A percentile compares a stretch with the other conserved stretches of the same genome.
Evolutionary conservation across 2,888 invertebrate species (phyloP).

Genomic region (Megamerina dolium): DNA sequence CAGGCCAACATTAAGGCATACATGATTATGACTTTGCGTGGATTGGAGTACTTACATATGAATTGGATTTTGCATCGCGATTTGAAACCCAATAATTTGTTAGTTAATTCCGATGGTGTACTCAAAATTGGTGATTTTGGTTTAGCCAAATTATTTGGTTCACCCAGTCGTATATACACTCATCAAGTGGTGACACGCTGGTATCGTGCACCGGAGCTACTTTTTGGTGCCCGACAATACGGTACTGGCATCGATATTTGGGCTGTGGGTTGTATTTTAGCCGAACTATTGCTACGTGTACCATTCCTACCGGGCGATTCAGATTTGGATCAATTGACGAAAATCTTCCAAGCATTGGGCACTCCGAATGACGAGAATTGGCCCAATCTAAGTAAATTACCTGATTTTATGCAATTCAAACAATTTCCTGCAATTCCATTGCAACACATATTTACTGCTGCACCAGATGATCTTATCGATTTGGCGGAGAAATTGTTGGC

Average conservation of each 20-base stretch:
- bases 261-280: slow-evolving; percentile 97
- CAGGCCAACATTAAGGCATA: slow-evolving; percentile 94
- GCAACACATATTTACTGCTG: slow-evolving; percentile 91
- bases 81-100: slow-evolving; percentile 96
- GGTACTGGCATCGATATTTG: slow-evolving; percentile 97
- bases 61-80: slow-evolving; percentile 98
- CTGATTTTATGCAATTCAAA: slow-evolving; percentile 92
- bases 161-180: slow-evolving; percentile 91
- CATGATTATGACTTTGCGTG: slow-evolving; percentile 85
- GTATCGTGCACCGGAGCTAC: slow-evolving; percentile 88
- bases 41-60: slow-evolving; percentile 88
- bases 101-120: slow-evolving; percentile 86
- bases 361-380: slow-evolving; percentile 89
- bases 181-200: slow-evolving; percentile 96
- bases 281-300: slow-evolving; percentile 82
- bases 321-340: slow-evolving; percentile 92
- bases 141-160: slow-evolving; percentile 93
- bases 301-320: slow-evolving; percentile 96
- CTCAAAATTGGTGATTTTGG: slow-evolving; percentile 99
- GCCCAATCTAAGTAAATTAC: slow-evolving; percentile 75
- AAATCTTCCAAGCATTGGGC: slow-evolving; percentile 92
- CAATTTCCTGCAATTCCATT: slow-evolving; percentile 76
- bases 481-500: slow-evolving; percentile 71
- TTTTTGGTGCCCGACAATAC: slow-evolving; percentile 93
- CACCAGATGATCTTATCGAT: slow-evolving; percentile 81